Percentiles rank a stretch among this genome's conserved stretches.
phyloP scores from a whole-genome alignment of 2,888 invertebrate species.

The Luperina testacea region DNA sequence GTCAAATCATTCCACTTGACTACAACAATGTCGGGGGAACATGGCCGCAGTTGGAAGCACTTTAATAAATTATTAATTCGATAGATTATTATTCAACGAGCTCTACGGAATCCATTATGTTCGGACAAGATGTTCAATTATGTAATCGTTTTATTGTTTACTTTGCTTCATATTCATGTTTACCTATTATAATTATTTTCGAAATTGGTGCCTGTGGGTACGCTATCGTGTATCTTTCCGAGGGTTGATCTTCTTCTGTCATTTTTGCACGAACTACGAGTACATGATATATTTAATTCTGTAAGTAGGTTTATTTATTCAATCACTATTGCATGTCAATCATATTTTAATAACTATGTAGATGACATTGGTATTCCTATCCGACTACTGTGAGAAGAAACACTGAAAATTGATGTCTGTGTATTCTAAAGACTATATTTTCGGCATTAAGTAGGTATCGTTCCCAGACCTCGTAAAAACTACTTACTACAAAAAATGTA shows the following conservation, averaged over 20 bases:
- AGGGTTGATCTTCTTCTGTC: background rate
- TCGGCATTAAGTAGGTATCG: too few species aligned
- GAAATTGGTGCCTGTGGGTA: background rate
- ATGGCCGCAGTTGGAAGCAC: slow-evolving; percentile 18
- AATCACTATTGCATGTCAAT: background rate
- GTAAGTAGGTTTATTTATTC: background rate
- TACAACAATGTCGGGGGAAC: slow-evolving; percentile 12
- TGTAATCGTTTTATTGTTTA: slow-evolving; percentile 39
- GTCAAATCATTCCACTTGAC: slow-evolving; percentile 12
- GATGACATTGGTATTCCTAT: background rate
- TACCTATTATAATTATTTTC: background rate
- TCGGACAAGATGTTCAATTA: slow-evolving; percentile 43
- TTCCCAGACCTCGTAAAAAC: too few species aligned
- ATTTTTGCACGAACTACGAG: background rate
- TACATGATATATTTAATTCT: background rate
- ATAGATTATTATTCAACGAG: slow-evolving; percentile 55
- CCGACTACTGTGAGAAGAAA: too few species aligned
- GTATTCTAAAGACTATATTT: too few species aligned
- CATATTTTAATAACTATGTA: too few species aligned
- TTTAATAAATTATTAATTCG: slow-evolving; percentile 53
- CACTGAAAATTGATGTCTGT: too few species aligned
- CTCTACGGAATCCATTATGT: slow-evolving; percentile 48
- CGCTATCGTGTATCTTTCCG: background rate
- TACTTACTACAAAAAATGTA: too few species aligned
- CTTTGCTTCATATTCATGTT: slow-evolving; percentile 7